Evolutionary conservation across 2,113 vertebrate species (phyloP), one percentile per base, ranked within the genome.

Genomic region (Cnemophilus loriae): DNA sequence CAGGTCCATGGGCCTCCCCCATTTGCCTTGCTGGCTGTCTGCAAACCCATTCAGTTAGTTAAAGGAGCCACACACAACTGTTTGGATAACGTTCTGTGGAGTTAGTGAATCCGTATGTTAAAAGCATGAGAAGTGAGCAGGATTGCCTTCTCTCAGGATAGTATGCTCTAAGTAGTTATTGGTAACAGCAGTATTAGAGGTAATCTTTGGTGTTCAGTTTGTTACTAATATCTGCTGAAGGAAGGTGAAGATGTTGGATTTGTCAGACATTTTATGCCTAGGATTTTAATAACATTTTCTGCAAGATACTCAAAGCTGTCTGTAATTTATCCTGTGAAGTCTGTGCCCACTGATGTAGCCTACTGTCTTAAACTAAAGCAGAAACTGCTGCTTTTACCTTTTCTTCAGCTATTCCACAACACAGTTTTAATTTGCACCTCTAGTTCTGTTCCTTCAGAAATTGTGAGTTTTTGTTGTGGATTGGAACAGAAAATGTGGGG

Each of bases 1-100:
- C 15, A n/a, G 17, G 55, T 47, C 69, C 1, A 0, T 37, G 15
- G n/a, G 4, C n/a, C 41, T 69, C 3, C 30, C 53, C 35, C 3
- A 1, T 79, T 84, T 74, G 27, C 65, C 33, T 57, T 81, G 24
- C 28, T 90, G 41, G 6, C 28, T 65, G 10, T 39, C 27, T 63
- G 47, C 33, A 47, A 52, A 21, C 44, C 53, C 8, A 0, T 52
- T 68, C 65, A 68, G 33, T 69, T 49, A 14, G 39, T 77, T 60
- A 74, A 67, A 68, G 12, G 44, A 90, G 35, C 52, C 49, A 24
- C 79, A 28, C 1, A 1, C 28, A 47, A 9, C 10, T 49, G 14
- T 44, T 46, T 11, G 44, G 35, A 3, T 69, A 23, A 28, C 39
- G 16, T 37, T 68, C 55, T 69, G 39, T 79, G 86, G 61, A 71